Evolutionary conservation across 2,888 invertebrate species (phyloP), one percentile per base, ranked within the genome.

Genomic region (Tipula vernalis): DNA sequence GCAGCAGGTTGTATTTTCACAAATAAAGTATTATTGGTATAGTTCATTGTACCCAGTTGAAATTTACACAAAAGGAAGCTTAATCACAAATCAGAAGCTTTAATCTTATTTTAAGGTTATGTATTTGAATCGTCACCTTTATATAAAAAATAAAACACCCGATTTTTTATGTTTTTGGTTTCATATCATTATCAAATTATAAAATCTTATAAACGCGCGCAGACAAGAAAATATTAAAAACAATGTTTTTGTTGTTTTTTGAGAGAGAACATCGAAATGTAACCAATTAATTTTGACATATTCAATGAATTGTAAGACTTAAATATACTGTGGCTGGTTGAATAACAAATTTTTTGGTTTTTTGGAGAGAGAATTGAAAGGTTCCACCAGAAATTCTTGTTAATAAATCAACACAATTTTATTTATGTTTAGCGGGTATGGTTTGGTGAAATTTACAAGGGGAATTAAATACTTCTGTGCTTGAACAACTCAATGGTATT

Each of bases 111-210:
- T 28, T 71, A 2, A 15, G 28, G 10, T 3, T 71, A 3, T 71
- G 71, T 71, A 4, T 71, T 28, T 71, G 51, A 28, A 71, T 71
- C 71, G 71, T 71, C 71, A 71, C 71, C 71, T 71, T 71, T 71
- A 28, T 71, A 71, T 71, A 71, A 4, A 51, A 28, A 71, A 28
- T 28, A 71, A 28, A 71, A 8, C 28, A 28, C 10, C 28, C 28
- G 10, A 28, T 28, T 28, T 51, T 51, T 51, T 51, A 71, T 28
- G 8, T 51, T 44, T 51, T 15, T 15, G 51, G 71, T 71, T 12
- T 71, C 71, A 71, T 71, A 71, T 71, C 71, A 71, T 71, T 71
- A 71, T 71, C 71, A 71, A 71, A 71, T 71, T 71, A 71, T 71
- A 28, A 71, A 71, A 71, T 71, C 71, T 71, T 28, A 71, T 71